phyloP scores from a whole-genome alignment of 1,140 invertebrate species.

The Trichomalopsis sarcophagae region DNA sequence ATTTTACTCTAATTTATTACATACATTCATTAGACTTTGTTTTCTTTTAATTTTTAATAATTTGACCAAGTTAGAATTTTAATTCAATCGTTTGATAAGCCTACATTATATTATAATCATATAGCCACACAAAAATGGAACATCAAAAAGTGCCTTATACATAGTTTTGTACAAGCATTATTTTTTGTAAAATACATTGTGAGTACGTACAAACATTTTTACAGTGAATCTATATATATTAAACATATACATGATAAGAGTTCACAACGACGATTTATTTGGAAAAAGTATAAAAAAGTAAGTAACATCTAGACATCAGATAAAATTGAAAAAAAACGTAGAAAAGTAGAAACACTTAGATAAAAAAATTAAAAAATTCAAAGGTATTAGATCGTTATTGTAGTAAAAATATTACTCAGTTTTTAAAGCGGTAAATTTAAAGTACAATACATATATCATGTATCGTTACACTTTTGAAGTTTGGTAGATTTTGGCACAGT shows the following conservation, averaged over 20 bases:
- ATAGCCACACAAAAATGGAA: neutral
- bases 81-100: no score
- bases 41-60: no score
- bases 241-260: neutral
- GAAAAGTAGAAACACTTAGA: constrained; percentile 9
- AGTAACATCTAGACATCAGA: neutral
- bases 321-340: neutral
- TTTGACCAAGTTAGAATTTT: no score
- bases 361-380: neutral
- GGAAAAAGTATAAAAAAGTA: neutral
- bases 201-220: neutral
- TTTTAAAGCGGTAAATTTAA: no score
- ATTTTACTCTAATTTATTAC: no score
- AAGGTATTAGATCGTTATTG: neutral
- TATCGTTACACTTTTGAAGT: no score
- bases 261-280: constrained; percentile 36
- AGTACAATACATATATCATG: no score
- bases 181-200: constrained; percentile 3
- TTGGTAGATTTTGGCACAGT: no score
- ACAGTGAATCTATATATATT: neutral
- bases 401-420: neutral
- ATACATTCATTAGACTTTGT: no score
- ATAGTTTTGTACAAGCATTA: constrained; percentile 14
- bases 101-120: neutral
- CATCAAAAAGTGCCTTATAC: neutral